Evolutionary conservation across 2,113 vertebrate genomes (phyloP).

Genomic region (Accipiter cooperii): DNA sequence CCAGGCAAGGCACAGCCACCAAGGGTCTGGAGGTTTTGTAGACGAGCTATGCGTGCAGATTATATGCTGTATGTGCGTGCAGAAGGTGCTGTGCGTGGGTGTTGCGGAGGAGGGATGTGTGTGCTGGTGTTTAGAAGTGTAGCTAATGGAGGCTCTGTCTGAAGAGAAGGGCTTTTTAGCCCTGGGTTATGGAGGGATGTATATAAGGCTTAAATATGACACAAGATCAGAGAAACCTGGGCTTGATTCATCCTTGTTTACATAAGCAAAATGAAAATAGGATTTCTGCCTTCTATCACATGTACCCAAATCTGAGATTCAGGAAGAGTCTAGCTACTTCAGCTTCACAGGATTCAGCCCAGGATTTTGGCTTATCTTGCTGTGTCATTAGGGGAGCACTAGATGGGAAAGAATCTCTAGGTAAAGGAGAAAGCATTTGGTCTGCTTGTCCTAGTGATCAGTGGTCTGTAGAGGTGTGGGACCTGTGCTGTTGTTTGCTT

Average conservation of each 20-base stretch:
- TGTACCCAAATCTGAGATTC: neutral
- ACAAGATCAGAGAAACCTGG: neutral
- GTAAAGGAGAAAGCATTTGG: neutral
- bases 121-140: neutral
- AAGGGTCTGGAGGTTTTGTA: neutral
- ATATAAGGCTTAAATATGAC: neutral
- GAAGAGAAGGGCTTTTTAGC: neutral
- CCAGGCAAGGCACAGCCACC: neutral
- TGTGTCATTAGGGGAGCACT: neutral
- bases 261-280: neutral
- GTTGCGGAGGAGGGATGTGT: constrained; percentile 12
- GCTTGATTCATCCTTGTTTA: neutral
- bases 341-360: neutral
- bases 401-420: neutral
- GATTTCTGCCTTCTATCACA: neutral
- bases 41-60: neutral
- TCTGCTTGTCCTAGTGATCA: fast-evolving
- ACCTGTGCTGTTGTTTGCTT: neutral
- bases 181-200: neutral
- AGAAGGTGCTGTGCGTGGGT: neutral
- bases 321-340: neutral
- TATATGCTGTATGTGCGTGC: neutral
- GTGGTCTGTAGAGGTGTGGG: neutral
- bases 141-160: neutral
- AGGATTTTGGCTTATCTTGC: neutral